Conservation (phyloP, 2,797 vertebrate species). For the Syndactyla subalaris region DNA sequence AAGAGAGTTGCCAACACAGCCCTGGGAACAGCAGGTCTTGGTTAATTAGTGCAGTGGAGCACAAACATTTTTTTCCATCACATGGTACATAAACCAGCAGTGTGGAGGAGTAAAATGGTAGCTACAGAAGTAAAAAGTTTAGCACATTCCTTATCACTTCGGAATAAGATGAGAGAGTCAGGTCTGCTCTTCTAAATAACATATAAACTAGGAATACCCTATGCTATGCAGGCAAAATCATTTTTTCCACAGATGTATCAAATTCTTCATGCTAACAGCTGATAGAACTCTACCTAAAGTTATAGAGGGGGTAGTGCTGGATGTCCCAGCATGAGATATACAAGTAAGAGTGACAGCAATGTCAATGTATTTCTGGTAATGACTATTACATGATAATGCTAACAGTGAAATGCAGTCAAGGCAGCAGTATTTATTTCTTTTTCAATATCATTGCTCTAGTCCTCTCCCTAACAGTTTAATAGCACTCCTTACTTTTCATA, state of each 20-base stretch:
- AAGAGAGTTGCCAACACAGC: constrained; percentile 43
- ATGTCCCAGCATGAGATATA: neutral
- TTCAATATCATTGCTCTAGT: neutral
- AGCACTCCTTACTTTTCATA: neutral
- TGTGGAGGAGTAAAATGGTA: neutral
- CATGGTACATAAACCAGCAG: neutral
- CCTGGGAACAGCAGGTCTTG: constrained; percentile 33
- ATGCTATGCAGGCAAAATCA: neutral
- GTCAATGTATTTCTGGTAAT: neutral
- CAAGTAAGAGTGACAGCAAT: neutral
- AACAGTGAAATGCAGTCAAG: neutral
- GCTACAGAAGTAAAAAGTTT: neutral
- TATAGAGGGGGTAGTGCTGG: neutral
- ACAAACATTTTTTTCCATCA: constrained; percentile 47
- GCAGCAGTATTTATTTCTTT: neutral
- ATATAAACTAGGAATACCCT: neutral
- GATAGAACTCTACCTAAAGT: neutral
- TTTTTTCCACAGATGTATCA: neutral
- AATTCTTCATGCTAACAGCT: neutral
- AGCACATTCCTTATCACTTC: neutral
- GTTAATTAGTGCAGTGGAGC: constrained; percentile 60
- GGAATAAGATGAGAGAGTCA: neutral
- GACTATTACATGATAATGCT: neutral
- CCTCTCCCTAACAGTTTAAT: neutral
- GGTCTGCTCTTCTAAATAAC: neutral